A percentile compares a stretch with the other conserved stretches of the same genome.
Conservation (phyloP, 2,797 vertebrate species). For the Artibeus lituratus region DNA sequence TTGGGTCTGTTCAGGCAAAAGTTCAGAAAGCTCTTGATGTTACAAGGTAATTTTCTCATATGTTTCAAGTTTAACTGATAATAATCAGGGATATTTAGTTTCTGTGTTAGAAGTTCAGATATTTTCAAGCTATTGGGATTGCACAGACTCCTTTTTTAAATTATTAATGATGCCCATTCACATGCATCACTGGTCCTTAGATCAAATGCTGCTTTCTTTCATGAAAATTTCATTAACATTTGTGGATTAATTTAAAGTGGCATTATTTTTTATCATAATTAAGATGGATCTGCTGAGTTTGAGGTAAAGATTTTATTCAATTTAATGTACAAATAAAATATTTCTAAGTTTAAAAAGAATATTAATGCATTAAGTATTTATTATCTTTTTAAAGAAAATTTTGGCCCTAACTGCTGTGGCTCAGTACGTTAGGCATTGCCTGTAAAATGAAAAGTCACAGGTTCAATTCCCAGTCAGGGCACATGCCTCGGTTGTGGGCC, state of each 20-base stretch:
- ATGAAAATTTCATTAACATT: background rate
- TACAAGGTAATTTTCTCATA: conserved; percentile 87
- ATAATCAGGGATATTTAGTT: conserved; percentile 2
- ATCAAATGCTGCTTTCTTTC: conserved; percentile 1
- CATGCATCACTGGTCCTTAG: background rate
- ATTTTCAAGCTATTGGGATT: background rate
- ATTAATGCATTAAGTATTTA: background rate
- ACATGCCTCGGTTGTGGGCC: background rate
- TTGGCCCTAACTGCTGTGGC: background rate
- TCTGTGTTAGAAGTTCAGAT: background rate
- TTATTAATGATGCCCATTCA: background rate
- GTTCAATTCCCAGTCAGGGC: too few relatives aligned
- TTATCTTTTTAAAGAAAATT: conserved; percentile 38
- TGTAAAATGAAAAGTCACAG: background rate
- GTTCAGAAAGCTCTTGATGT: conserved; percentile 97
- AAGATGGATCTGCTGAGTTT: background rate
- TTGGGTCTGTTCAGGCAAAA: conserved; percentile 98
- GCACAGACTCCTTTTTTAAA: background rate
- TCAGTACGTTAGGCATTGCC: background rate
- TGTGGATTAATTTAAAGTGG: background rate
- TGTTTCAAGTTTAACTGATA: conserved; percentile 22
- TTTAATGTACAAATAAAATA: conserved; percentile 22
- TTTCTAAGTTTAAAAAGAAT: conserved; percentile 26
- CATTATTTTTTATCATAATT: conserved; percentile 23
- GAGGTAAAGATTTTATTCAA: conserved; percentile 2